These are phyloP conservation scores for Sander vitreus DNA, from an alignment of 2,113 vertebrate species.

Conservation along the genomic window DNA sequence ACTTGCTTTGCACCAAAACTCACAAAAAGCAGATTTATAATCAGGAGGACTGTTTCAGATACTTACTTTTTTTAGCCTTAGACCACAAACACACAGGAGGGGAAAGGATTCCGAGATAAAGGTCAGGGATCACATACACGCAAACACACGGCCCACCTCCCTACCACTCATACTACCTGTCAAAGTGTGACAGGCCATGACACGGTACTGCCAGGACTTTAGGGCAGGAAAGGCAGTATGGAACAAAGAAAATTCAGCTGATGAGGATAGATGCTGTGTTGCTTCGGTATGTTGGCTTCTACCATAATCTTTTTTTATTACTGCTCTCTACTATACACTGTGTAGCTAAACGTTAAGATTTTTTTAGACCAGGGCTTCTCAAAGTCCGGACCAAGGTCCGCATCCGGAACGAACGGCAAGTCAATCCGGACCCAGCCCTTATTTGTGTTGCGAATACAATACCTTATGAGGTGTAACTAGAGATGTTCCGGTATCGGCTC, in stretches of 20 bases:
- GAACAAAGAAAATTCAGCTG: background rate
- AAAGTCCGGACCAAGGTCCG: no score
- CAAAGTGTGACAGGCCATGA: slow-evolving; percentile 3
- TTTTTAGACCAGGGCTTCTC: background rate
- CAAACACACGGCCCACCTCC: background rate
- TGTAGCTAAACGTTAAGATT: background rate
- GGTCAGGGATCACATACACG: slow-evolving; percentile 8
- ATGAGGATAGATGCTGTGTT: background rate
- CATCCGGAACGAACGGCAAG: no score
- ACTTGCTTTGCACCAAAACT: background rate
- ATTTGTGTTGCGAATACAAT: no score
- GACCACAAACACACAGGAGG: background rate
- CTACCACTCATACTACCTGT: background rate
- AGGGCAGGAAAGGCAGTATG: background rate
- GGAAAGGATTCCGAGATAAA: background rate
- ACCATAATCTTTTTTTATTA: no score
- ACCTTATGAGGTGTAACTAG: no score
- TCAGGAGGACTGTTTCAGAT: background rate
- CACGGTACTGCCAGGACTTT: slow-evolving; percentile 9
- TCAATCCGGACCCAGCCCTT: no score
- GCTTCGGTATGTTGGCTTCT: background rate
- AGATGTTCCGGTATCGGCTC: no score
- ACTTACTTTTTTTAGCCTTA: background rate
- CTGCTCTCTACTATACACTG: background rate
- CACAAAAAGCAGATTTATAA: slow-evolving; percentile 1